phyloP scores from a whole-genome alignment of 2,888 invertebrate genomes.

The Anticlea derivata region DNA sequence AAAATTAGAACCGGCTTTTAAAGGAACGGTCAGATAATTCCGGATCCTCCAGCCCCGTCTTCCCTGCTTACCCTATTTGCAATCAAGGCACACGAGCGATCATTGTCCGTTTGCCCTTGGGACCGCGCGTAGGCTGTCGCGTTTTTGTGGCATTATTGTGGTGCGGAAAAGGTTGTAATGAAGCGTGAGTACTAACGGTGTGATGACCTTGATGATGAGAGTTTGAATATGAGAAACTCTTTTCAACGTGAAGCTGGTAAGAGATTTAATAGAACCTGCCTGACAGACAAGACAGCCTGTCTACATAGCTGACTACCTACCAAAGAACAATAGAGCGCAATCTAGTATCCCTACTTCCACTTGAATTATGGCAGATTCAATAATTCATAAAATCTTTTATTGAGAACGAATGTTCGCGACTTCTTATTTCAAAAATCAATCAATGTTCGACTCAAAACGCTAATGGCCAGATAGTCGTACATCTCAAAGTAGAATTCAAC shows the following conservation, averaged over 20 bases:
- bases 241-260: conserved; percentile 3
- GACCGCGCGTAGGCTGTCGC: conserved; percentile 25
- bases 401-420: no score
- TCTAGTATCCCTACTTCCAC: no score
- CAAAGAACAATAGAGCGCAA: no score
- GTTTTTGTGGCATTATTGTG: conserved; percentile 23
- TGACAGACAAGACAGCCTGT: no score
- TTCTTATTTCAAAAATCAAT: no score
- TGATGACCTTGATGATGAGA: background rate
- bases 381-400: no score
- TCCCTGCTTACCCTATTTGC: conserved; percentile 33
- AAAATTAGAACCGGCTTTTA: background rate
- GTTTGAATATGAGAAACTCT: background rate
- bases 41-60: conserved; percentile 4
- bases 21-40: conserved; percentile 3
- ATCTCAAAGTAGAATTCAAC: background rate
- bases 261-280: no score
- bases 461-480: background rate
- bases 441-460: no score
- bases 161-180: conserved; percentile 3
- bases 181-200: conserved; percentile 5
- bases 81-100: conserved; percentile 43
- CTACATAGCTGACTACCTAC: no score
- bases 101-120: conserved; percentile 50
- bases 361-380: no score